Base-by-base conservation (phyloP, 1,140 invertebrate species). In the Philopotamus ludificatus region DNA sequence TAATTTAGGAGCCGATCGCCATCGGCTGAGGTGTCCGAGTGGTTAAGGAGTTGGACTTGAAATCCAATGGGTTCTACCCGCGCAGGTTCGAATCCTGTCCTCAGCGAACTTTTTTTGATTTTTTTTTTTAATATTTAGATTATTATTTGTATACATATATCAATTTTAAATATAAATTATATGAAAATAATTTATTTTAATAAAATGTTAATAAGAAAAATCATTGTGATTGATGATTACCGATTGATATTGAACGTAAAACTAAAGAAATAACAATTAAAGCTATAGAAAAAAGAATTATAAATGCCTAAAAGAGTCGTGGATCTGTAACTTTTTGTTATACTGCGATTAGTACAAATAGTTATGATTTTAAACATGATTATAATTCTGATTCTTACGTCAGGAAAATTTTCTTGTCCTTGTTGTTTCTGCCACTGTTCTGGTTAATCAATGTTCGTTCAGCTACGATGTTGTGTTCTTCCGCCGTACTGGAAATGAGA, bases 361-460 rank as follows among this genome's bases (percentile, higher is more conserved):
- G n/a, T n/a, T n/a, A n/a, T n/a, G n/a, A n/a, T n/a, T n/a, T n/a
- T n/a, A n/a, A 0, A 51, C 26, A 66, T 34, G 23, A 68, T 73
- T 76, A 77, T 76, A 78, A 80, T 79, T 76, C 73, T 39, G 64
- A 64, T 70, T 86, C 87, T 85, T 87, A 86, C 83, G 85, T 85
- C 86, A 86, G 89, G 87, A 87, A 87, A 88, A 89, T 86, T 87
- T 89, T 89, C 87, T 87, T 89, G 85, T 84, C 87, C 86, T 87
- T 87, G 87, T 83, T 88, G 79, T 86, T 84, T 86, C 87, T 87
- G 89, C 86, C 87, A 85, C 86, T 88, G 88, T 89, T 89, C 87
- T 86, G 88, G 86, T 88, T 86, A 85, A 87, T 85, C 87, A 87
- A 85, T 84, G 84, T 84, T 85, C 84, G 84, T 81, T 81, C 81